Conservation (phyloP, 30 jellyfish, hydroid and myxozoan species). For the Turritopsis rubra region DNA sequence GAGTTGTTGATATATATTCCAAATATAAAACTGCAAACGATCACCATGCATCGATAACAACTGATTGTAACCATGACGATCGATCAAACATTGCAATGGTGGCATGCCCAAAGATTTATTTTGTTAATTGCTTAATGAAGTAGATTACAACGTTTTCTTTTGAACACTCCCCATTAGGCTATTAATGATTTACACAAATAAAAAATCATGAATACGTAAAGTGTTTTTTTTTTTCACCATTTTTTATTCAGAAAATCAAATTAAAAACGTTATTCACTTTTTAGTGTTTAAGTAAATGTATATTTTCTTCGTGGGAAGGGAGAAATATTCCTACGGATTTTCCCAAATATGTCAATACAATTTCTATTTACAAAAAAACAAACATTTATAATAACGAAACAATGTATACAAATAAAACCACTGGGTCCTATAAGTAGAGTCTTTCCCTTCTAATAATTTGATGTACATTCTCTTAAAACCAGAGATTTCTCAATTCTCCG, state of each 20-base stretch:
- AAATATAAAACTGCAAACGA: not conserved
- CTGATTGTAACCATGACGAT: not conserved
- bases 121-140: not conserved
- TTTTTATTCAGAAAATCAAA: not conserved
- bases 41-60: not conserved
- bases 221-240: no score
- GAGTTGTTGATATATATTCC: not conserved
- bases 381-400: not conserved
- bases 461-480: not conserved
- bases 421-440: not conserved
- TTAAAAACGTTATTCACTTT: not conserved
- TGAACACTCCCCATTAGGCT: not conserved
- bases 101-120: not conserved
- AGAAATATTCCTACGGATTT: not conserved
- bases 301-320: not conserved
- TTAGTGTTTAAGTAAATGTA: not conserved
- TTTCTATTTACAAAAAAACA: not conserved
- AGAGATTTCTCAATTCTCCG: not conserved
- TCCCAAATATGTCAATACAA: not conserved
- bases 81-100: not conserved
- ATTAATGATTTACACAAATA: no score
- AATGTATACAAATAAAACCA: not conserved
- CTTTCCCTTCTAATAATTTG: not conserved
- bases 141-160: no score
- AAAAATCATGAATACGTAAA: not conserved